Base-by-base conservation (phyloP, 2,113 vertebrate genomes). In the Casuarius casuarius region DNA sequence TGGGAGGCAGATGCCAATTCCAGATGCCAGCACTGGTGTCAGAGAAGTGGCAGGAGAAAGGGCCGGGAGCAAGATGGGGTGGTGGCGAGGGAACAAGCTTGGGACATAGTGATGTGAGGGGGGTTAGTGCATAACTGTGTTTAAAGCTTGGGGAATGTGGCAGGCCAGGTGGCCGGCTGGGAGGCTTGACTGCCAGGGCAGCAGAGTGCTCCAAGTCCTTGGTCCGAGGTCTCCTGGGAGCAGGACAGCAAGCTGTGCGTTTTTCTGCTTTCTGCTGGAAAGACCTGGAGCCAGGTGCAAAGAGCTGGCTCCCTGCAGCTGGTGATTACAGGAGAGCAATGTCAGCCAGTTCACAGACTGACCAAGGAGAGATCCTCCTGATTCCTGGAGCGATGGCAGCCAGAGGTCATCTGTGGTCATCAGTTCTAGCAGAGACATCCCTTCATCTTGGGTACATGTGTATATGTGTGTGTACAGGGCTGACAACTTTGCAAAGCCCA, bases 1-100 rank as follows among this genome's bases (percentile, higher is more conserved):
- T 80, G 38, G 35, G 66, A 84, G 78, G 49, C 71, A 83, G 84
- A 88, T 83, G 95, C 90, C 95, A 87, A 63, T 51, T 76, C 38
- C 62, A 28, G 31, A 20, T 66, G 88, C 84, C 84, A 81, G 77
- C 87, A 8, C 35, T 91, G 79, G 81, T 79, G 76, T 33, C 71
- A 38, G n/a, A 13, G n/a, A 26, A 70, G 40, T 19, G 31, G 20
- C 86, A 66, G 72, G 20, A 86, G 71, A 61, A 49, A 29, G 54
- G 54, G 28, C 77, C 81, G 61, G 77, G 33, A 81, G 9, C 23
- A 13, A 8, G 40, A 3, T 0, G 0, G 42, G 62, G 65, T 48
- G 61, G 17, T 1, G 0, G 49, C 12, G 35, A 42, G 62, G 52
- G 72, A 68, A 16, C 0, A 0, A 82, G 77, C 16, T 66, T 31